Percentiles rank a stretch among this genome's conserved stretches.
Evolutionary conservation across 2,797 vertebrate genomes (phyloP).

Genomic region (Aviceda cuculoides): DNA sequence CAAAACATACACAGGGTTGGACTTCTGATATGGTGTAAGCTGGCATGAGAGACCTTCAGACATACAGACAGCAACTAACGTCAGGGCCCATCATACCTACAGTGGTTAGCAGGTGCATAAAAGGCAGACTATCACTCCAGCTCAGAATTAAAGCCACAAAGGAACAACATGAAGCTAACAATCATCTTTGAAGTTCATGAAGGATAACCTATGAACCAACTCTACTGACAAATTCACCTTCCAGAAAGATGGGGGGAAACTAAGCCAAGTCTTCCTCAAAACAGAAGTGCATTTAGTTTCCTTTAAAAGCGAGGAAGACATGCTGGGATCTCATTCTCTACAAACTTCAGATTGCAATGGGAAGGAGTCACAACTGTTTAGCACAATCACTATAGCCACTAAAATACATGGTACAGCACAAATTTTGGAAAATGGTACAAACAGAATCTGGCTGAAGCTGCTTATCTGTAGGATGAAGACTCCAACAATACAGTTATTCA

Average conservation of each 20-base stretch:
- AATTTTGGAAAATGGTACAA: not conserved
- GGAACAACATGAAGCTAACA: not conserved
- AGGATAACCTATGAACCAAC: not conserved
- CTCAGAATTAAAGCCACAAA: not conserved
- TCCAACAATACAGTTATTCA: not conserved
- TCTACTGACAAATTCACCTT: not conserved
- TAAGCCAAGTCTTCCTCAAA: not conserved
- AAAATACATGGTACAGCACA: rapidly evolving
- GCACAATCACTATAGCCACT: not conserved
- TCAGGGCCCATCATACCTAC: not conserved
- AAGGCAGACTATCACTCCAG: not conserved
- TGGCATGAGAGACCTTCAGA: not conserved
- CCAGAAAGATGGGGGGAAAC: not conserved
- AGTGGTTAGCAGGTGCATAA: not conserved
- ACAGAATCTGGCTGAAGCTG: not conserved
- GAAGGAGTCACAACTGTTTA: not conserved
- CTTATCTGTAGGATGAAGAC: not conserved
- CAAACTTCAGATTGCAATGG: not conserved
- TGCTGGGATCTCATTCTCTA: not conserved
- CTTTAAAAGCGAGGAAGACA: not conserved
- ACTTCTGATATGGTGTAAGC: not conserved
- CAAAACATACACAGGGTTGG: not conserved
- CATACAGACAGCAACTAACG: not conserved
- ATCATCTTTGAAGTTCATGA: not conserved
- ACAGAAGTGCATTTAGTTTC: not conserved